Evolutionary conservation across 2,888 invertebrate genomes (phyloP).

Genomic region (Hyposoter dolosus): DNA sequence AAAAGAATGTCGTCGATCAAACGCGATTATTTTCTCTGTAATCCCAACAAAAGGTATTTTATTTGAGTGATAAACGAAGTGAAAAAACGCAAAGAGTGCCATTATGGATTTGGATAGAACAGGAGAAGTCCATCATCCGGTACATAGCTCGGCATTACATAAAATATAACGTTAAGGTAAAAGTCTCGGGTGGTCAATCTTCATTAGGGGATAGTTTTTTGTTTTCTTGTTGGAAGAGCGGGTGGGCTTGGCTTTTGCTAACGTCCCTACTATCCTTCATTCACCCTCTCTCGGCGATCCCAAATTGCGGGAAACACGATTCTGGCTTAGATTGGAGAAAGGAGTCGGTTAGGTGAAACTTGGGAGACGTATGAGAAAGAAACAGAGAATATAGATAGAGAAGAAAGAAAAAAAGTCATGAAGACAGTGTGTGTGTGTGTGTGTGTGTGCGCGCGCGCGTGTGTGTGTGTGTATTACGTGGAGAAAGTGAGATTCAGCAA

Average conservation of each 20-base stretch:
- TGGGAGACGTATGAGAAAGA: slow-evolving; percentile 20
- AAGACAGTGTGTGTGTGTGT: not conserved
- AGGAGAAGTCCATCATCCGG: slow-evolving; percentile 26
- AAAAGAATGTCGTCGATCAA: not conserved
- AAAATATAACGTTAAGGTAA: slow-evolving; percentile 24
- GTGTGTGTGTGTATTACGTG: not conserved
- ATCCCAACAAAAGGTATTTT: not conserved
- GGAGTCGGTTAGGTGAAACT: slow-evolving; percentile 43
- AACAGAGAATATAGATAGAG: not conserved
- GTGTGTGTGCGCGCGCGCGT: too few species aligned
- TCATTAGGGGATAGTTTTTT: slow-evolving; percentile 47
- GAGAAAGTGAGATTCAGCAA: slow-evolving; percentile 14
- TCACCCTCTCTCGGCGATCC: slow-evolving; percentile 47
- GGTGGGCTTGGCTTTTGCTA: slow-evolving; percentile 37
- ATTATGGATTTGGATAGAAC: slow-evolving; percentile 13
- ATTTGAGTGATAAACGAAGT: slow-evolving; percentile 1
- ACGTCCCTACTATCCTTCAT: slow-evolving; percentile 36
- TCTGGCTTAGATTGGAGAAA: slow-evolving; percentile 55
- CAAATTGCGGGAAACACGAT: slow-evolving; percentile 41
- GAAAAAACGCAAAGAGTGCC: slow-evolving; percentile 14
- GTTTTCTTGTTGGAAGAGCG: slow-evolving; percentile 13
- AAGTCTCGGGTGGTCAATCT: slow-evolving; percentile 59
- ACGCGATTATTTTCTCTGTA: not conserved
- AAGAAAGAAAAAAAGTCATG: slow-evolving; percentile 9
- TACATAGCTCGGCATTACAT: slow-evolving; percentile 1